Base-by-base conservation (phyloP, 2,888 invertebrate species). In the Rhodophaea formosa region DNA sequence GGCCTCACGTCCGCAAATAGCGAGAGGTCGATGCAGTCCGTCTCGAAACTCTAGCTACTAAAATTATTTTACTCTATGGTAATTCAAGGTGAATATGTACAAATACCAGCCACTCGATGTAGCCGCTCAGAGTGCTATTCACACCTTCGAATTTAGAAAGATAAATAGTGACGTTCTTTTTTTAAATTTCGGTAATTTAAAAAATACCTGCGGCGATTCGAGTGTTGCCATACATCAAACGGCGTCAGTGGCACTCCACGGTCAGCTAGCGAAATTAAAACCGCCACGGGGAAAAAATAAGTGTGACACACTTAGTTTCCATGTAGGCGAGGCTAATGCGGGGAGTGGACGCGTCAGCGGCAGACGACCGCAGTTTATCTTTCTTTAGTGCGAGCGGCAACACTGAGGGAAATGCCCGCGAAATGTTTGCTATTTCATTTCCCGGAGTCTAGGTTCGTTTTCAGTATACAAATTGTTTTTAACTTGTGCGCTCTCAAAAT, bases 1-100 rank as follows among this genome's bases (percentile, higher is more conserved):
- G 82, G 88, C 82, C 88, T 88, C 89, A 88, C 90, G 90, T 90
- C 86, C 79, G 88, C 89, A 91, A 91, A 90, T 88, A 91, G 75
- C 79, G 77, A 74, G 82, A 85, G 87, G 86, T 84, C 84, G 87
- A 76, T 80, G 85, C 86, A 86, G 84, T 82, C 84, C 81, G 78
- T 82, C 74, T 79, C 81, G 39, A 39, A 39, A 77, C 68, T 65
- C 67, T 56, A 56, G 56, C 68, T 66, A 70, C 68, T 72, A 73
- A 80, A 83, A 84, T 82, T 79, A 85, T 84, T 85, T 78, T 77
- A 75, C 75, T 53, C 60, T 61, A 62, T 68, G 72, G 74, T 72
- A 72, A 70, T 69, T 69, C 74, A 74, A 74, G 73, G 71, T 75
- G 72, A 74, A 76, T 71, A 75, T 75, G 69, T 63, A 69, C 74